These are phyloP conservation scores for Leptothorax acervorum DNA, from an alignment of 2,888 invertebrate species.

Conservation along the genomic window DNA sequence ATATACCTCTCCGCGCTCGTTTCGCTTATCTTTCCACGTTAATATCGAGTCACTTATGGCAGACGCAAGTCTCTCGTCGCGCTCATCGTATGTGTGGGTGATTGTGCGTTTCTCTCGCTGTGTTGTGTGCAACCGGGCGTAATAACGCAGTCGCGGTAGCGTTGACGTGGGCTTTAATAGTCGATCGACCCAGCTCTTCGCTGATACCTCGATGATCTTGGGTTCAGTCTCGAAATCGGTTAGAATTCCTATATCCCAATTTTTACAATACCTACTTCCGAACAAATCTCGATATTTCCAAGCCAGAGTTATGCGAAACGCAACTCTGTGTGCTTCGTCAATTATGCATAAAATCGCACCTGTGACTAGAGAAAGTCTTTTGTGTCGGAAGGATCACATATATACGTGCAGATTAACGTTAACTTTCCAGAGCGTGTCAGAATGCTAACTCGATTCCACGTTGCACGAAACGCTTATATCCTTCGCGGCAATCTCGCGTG, in stretches of 20 bases:
- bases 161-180: conserved; percentile 39
- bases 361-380: neutral
- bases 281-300: neutral
- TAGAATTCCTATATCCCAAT: neutral
- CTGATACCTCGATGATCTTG: neutral
- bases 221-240: neutral
- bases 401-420: neutral
- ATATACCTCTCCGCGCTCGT: conserved; percentile 51
- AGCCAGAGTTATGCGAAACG: neutral
- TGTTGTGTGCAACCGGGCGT: conserved; percentile 14
- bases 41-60: conserved; percentile 55
- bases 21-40: conserved; percentile 59
- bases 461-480: conserved; percentile 31
- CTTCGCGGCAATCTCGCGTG: conserved; percentile 59
- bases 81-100: conserved; percentile 18
- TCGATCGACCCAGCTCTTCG: neutral
- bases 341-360: neutral
- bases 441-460: conserved; percentile 12
- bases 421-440: conserved; percentile 11
- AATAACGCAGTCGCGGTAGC: conserved; percentile 52
- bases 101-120: conserved; percentile 51
- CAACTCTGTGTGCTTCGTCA: neutral
- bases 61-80: conserved; percentile 50
- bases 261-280: neutral
- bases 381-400: neutral